phyloP scores from a whole-genome alignment of 2,888 invertebrate genomes.

The Hirtodrosophila alboralis region DNA sequence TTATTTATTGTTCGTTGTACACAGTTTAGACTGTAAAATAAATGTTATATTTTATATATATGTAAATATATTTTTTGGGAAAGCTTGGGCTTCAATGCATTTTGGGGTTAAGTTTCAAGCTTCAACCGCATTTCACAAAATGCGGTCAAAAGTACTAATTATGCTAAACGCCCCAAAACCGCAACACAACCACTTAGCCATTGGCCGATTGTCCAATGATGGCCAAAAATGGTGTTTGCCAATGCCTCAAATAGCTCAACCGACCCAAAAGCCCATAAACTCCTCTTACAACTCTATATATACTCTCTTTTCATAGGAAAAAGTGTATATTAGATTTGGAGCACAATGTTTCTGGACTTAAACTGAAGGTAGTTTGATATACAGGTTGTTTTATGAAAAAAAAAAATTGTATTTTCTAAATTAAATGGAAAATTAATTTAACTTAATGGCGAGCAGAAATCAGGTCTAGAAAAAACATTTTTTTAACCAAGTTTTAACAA shows the following conservation, averaged over 20 bases:
- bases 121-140: conserved; percentile 66
- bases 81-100: conserved; percentile 37
- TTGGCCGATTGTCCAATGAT: conserved; percentile 24
- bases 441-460: too few relatives aligned
- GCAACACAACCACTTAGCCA: conserved; percentile 72
- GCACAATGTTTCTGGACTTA: too few relatives aligned
- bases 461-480: too few relatives aligned
- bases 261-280: too few relatives aligned
- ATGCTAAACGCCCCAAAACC: conserved; percentile 76
- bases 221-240: conserved; percentile 11
- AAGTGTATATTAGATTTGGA: too few relatives aligned
- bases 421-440: too few relatives aligned
- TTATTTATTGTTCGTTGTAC: neutral
- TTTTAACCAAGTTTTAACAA: too few relatives aligned
- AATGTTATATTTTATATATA: conserved; percentile 17
- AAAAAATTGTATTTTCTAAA: too few relatives aligned
- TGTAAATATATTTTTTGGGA: conserved; percentile 1
- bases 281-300: too few relatives aligned
- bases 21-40: conserved; percentile 11
- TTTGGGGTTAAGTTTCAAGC: conserved; percentile 35
- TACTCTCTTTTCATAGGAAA: too few relatives aligned
- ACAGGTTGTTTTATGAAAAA: too few relatives aligned
- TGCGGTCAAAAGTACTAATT: conserved; percentile 80
- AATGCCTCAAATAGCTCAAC: neutral
- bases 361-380: too few relatives aligned